Evolutionary conservation across 2,797 vertebrate species (phyloP).

Genomic region (Molothrus ater): DNA sequence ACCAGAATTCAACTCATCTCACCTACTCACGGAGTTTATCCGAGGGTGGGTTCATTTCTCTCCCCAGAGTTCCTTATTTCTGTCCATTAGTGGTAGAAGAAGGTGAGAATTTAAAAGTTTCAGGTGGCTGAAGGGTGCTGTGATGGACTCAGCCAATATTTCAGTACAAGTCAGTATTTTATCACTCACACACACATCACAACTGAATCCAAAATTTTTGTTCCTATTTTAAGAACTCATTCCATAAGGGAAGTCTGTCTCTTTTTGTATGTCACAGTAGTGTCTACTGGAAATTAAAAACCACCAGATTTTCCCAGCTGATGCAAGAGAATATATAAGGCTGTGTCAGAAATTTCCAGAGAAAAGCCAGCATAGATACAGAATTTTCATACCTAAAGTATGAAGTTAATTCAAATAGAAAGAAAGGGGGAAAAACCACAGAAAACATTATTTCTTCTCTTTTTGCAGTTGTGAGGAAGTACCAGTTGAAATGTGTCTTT

Average conservation of each 20-base stretch:
- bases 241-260: background rate
- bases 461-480: background rate
- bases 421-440: rapidly evolving
- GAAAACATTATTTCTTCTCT: background rate
- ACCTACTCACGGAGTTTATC: background rate
- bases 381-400: background rate
- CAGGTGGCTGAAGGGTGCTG: background rate
- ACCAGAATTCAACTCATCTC: background rate
- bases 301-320: background rate
- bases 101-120: background rate
- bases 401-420: background rate
- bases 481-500: background rate
- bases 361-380: background rate
- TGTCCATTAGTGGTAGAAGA: background rate
- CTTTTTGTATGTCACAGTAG: background rate
- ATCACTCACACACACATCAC: background rate
- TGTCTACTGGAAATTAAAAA: background rate
- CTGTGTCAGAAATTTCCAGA: background rate
- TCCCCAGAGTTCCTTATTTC: background rate
- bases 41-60: background rate
- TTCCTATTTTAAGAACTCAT: background rate
- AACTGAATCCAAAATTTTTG: background rate
- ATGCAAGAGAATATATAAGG: background rate
- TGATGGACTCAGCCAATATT: background rate
- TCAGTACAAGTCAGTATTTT: background rate